Base-by-base conservation (phyloP, 2,797 vertebrate species). In the Sylvia borin region DNA sequence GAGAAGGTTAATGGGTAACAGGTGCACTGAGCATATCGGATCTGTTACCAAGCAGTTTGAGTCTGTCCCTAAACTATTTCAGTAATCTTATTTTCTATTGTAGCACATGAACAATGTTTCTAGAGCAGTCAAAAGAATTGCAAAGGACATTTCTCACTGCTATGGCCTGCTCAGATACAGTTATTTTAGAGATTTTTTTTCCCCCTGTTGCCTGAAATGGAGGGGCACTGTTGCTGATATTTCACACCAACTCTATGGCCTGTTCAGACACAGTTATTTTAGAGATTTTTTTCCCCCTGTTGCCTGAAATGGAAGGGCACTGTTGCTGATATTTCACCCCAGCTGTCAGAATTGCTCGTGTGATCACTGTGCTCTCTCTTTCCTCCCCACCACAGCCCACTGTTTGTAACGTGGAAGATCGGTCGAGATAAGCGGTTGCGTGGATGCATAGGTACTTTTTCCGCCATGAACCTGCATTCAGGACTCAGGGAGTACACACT, bases 401-500 rank as follows among this genome's bases (percentile, higher is more conserved):
- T 99, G 98, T 99, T 99, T 98, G 99, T 99, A 98, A 99, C 99
- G 66, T 99, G 99, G 99, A 99, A 99, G 98, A 99, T 99, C 94
- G 99, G 99, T 97, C 99, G 99, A 98, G 99, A 99, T 98, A 99
- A 99, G 97, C 99, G 99, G 98, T 98, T 99, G 98, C 98, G 99
- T 98, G 99, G 99, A 98, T 99, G 99, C 98, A 99, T 99, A 99
- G 99, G 99, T 99, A 99, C 99, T 98, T 99, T 99, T 99, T 99
- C 99, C 96, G 99, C 99, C 99, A 99, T 99, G 99, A 99, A 99
- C 98, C 99, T 99, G 98, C 99, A 99, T 98, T 99, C 99, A 99
- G 99, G 99, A 99, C 99, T 99, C 99, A 99, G 99, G 99, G 99
- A 99, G 98, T 99, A 99, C 99, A 99, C 99, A 97, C 99, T 99